These are phyloP conservation scores for Epistrophe eligans DNA, from an alignment of 2,888 invertebrate genomes.

Conservation along the genomic window DNA sequence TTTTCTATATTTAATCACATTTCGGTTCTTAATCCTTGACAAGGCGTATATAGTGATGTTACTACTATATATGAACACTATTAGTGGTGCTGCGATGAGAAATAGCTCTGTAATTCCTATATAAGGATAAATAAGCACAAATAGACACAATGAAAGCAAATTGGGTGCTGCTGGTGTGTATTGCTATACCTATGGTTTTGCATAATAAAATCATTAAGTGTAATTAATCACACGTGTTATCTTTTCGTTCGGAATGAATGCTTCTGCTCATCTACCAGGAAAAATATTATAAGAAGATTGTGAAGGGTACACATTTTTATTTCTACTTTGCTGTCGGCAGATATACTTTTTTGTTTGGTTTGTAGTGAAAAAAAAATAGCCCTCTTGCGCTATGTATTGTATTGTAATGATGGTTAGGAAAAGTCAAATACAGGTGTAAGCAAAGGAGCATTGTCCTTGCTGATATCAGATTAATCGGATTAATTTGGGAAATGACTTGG, in stretches of 20 bases:
- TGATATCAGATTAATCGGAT: conserved; percentile 1
- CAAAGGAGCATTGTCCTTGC: conserved; percentile 17
- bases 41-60: neutral
- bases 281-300: conserved; percentile 38
- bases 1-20: conserved; percentile 70
- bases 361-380: neutral
- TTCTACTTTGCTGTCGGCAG: neutral
- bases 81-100: conserved; percentile 57
- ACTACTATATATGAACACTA: neutral
- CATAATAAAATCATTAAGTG: conserved; percentile 75
- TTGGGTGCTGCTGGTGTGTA: conserved; percentile 60
- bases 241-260: conserved; percentile 64
- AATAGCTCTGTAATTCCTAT: conserved; percentile 68
- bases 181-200: conserved; percentile 62
- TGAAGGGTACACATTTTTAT: conserved; percentile 9
- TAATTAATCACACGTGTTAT: conserved; percentile 75
- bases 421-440: conserved; percentile 31
- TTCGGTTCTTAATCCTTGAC: conserved; percentile 72
- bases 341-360: conserved; percentile 1
- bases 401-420: neutral
- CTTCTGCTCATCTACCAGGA: conserved; percentile 58
- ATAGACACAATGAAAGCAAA: conserved; percentile 73
- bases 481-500: conserved; percentile 26
- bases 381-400: neutral
- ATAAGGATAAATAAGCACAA: conserved; percentile 68